phyloP scores from a whole-genome alignment of 2,113 vertebrate genomes.

The Apteryx owenii region DNA sequence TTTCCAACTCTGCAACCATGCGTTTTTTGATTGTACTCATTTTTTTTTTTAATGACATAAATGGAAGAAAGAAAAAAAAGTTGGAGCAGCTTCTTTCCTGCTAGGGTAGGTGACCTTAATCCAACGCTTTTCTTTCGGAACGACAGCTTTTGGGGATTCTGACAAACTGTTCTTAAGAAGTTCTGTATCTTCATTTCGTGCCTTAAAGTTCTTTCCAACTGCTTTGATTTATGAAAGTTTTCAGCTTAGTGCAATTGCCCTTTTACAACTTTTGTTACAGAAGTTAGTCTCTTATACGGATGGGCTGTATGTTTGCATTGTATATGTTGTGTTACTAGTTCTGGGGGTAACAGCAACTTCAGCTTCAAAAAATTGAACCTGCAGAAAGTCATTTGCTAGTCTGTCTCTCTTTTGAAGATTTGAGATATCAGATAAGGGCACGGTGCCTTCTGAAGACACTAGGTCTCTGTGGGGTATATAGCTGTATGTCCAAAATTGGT shows the following conservation, averaged over 20 bases:
- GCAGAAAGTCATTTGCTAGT: neutral
- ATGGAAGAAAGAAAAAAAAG: neutral
- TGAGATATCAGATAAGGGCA: neutral
- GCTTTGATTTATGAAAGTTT: neutral
- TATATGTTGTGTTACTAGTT: neutral
- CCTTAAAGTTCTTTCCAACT: neutral
- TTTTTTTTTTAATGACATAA: neutral
- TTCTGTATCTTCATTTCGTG: neutral
- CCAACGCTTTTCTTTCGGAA: fast-evolving
- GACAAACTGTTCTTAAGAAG: neutral
- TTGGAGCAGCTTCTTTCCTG: neutral
- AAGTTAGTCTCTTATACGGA: neutral
- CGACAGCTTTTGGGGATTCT: neutral
- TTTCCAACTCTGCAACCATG: neutral
- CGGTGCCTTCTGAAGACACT: neutral
- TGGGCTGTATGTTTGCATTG: fast-evolving
- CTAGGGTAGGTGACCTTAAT: neutral
- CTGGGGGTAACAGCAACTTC: neutral
- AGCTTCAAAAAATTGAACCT: neutral
- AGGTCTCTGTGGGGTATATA: neutral
- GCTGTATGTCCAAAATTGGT: neutral
- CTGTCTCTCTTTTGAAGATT: neutral
- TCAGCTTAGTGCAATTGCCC: neutral
- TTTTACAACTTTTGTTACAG: neutral
- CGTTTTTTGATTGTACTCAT: neutral